phyloP scores from a whole-genome alignment of 2,888 invertebrate species.

The Drosophila cracens region DNA sequence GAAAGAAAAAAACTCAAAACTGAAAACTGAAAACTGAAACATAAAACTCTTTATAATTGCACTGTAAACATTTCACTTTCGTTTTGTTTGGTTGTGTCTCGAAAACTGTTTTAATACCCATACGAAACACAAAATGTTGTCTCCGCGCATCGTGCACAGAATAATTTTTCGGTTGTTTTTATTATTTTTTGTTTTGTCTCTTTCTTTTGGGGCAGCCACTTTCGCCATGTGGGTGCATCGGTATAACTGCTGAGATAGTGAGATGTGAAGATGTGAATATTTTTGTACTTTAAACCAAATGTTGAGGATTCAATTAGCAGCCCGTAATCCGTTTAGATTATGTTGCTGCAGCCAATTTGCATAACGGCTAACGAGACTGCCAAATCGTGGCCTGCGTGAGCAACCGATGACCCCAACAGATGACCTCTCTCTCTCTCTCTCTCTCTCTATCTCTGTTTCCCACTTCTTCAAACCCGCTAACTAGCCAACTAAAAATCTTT shows the following conservation, averaged over 20 bases:
- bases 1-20: not conserved
- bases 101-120: constrained; percentile 55
- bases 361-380: constrained; percentile 36
- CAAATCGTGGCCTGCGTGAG: constrained; percentile 50
- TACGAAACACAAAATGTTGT: constrained; percentile 54
- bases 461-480: not conserved
- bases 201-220: constrained; percentile 45
- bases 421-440: constrained; percentile 24
- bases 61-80: constrained; percentile 78
- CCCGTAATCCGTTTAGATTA: constrained; percentile 32
- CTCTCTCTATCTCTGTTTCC: not conserved
- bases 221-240: constrained; percentile 73
- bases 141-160: constrained; percentile 75
- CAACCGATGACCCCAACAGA: constrained; percentile 38
- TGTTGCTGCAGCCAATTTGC: constrained; percentile 38
- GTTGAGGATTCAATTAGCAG: constrained; percentile 59
- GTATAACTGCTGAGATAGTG: constrained; percentile 4
- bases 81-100: constrained; percentile 46
- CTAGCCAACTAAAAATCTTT: constrained; percentile 2
- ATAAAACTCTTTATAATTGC: constrained; percentile 81
- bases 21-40: constrained; percentile 59
- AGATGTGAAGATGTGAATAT: constrained; percentile 13
- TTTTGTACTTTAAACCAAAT: not conserved
- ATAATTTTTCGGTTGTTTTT: constrained; percentile 63
- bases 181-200: constrained; percentile 13